Evolutionary conservation across 2,797 vertebrate genomes (phyloP).

Genomic region (Sylvilagus floridanus): DNA sequence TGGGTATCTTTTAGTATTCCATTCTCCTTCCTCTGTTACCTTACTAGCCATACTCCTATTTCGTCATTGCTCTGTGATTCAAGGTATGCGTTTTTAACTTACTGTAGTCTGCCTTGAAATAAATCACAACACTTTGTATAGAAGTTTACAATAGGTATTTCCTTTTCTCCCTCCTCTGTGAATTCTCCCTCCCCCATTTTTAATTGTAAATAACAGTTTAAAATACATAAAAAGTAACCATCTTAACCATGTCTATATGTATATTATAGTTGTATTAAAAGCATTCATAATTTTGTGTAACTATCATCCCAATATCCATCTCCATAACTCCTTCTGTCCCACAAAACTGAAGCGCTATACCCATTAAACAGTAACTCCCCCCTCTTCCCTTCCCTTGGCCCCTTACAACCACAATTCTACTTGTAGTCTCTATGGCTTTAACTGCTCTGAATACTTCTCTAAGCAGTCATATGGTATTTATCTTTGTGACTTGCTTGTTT

Average conservation of each 20-base stretch:
- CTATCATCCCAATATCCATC: background rate
- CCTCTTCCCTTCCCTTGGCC: background rate
- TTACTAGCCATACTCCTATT: background rate
- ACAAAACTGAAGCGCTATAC: background rate
- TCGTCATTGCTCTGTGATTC: background rate
- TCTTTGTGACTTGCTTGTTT: background rate
- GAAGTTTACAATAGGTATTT: background rate
- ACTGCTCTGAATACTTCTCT: background rate
- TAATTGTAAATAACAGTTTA: background rate
- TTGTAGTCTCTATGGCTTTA: background rate
- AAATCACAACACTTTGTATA: background rate
- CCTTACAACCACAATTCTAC: background rate
- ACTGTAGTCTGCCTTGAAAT: background rate
- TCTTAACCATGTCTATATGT: background rate
- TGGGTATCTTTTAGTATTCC: background rate
- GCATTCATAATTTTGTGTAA: background rate
- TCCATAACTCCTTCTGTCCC: background rate
- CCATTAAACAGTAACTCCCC: background rate
- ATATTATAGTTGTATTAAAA: background rate
- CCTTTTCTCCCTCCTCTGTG: background rate
- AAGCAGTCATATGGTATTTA: background rate
- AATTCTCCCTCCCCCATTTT: background rate
- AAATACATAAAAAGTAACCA: background rate
- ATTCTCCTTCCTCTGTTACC: background rate
- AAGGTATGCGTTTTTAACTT: background rate